Base-by-base conservation (phyloP, 2,797 vertebrate genomes). In the Myoxocephalus aenaeus region DNA sequence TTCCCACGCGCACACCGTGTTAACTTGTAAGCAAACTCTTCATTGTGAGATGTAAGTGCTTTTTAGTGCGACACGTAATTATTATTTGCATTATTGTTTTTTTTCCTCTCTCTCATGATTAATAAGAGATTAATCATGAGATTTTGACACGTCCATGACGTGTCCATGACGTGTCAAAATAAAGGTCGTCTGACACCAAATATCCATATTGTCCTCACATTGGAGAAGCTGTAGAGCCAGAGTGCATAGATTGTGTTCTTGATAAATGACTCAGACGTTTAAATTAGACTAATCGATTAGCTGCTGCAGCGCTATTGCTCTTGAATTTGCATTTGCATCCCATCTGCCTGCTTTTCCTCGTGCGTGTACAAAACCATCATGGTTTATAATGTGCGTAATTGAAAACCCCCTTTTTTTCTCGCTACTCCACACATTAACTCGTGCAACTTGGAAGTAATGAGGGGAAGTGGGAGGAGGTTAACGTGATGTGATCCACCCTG, bases 1-100 rank as follows among this genome's bases (percentile, higher is more conserved):
- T 70, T 79, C 81, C 82, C 80, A 84, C 84, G 62, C 76, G 59
- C 68, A 56, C 71, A 61, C 65, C 75, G 79, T 83, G 79, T 77
- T 72, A 83, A 83, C 85, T 80, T 82, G 74, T 80, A 80, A 75
- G 74, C 66, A 83, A 75, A 77, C 42, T 36, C 59, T 69, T 56
- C 61, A 62, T 57, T 53, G 65, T 36, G 54, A 66, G 79, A 79
- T 42, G 44, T 4, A 53, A 53, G 58, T 20, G 20, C 50, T 34
- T 10, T 67, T 64, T 51, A 22, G 3, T n/a, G 5, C 27, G 34
- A 32, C 40, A 20, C 48, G 50, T 42, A 29, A 11, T 63, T 4
- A 29, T 9, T 50, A 10, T 29, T 44, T 65, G n/a, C 7, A 13
- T 40, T 40, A 13, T 3, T 42, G 9, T 42, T 42, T 42, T 13